These are phyloP conservation scores for Sciurus niger DNA, from an alignment of 2,113 vertebrate species.

Conservation along the genomic window DNA sequence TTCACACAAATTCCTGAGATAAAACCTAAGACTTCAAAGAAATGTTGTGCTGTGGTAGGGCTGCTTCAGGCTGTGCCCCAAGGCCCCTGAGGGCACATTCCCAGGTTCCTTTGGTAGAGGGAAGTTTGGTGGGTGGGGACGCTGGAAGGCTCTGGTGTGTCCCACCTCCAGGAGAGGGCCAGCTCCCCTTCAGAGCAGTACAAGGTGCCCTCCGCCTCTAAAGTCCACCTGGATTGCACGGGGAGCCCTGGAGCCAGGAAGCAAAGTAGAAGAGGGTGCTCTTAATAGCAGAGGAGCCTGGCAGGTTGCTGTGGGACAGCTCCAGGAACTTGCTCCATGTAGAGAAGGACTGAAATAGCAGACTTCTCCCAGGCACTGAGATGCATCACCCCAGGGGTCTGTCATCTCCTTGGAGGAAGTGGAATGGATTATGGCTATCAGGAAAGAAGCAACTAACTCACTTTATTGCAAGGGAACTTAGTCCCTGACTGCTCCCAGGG, in stretches of 20 bases:
- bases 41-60: neutral
- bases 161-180: neutral
- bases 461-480: conserved; percentile 70
- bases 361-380: neutral
- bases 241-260: neutral
- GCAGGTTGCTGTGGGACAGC: neutral
- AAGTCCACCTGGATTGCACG: neutral
- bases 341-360: conserved; percentile 52
- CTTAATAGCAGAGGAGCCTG: conserved; percentile 6
- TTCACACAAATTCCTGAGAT: conserved; percentile 26
- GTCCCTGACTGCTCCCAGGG: conserved; percentile 53
- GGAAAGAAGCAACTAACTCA: conserved; percentile 62
- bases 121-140: neutral
- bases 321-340: conserved; percentile 19
- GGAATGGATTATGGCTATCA: conserved; percentile 55
- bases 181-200: neutral
- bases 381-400: neutral
- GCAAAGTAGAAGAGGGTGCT: neutral
- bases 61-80: neutral
- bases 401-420: conserved; percentile 68
- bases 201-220: neutral
- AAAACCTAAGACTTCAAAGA: conserved; percentile 53
- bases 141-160: neutral
- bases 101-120: neutral
- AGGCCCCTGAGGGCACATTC: neutral